Evolutionary conservation across 2,888 invertebrate genomes (phyloP).

Genomic region (Folsomia manolachei): DNA sequence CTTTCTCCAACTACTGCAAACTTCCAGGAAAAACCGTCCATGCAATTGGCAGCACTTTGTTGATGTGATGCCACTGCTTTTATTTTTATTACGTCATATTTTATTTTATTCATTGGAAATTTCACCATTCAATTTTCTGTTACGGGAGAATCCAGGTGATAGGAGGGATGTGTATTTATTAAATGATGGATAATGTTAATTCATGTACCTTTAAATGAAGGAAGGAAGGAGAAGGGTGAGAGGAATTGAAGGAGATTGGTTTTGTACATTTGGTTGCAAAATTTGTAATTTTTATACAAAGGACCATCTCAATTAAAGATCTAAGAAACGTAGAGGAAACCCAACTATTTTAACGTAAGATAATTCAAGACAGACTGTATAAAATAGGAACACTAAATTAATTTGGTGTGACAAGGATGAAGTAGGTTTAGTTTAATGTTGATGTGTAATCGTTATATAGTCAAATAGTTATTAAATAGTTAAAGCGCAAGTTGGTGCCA

Average conservation of each 20-base stretch:
- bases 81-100: background rate
- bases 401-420: background rate
- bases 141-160: background rate
- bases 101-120: too few relatives aligned
- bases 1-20: background rate
- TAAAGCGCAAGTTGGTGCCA: conserved; percentile 15
- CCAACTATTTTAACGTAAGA: background rate
- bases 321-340: too few relatives aligned
- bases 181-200: too few relatives aligned
- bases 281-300: too few relatives aligned
- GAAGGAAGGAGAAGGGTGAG: too few relatives aligned
- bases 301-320: background rate
- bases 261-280: background rate
- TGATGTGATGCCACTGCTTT: background rate
- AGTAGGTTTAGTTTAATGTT: background rate
- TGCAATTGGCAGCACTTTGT: background rate
- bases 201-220: too few relatives aligned
- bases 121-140: background rate
- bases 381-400: background rate
- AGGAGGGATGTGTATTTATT: background rate
- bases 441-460: background rate
- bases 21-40: background rate
- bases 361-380: background rate
- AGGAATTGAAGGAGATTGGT: background rate
- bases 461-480: background rate